Conservation (phyloP, 2,797 vertebrate species). For the Pseudochirops corinnae region DNA sequence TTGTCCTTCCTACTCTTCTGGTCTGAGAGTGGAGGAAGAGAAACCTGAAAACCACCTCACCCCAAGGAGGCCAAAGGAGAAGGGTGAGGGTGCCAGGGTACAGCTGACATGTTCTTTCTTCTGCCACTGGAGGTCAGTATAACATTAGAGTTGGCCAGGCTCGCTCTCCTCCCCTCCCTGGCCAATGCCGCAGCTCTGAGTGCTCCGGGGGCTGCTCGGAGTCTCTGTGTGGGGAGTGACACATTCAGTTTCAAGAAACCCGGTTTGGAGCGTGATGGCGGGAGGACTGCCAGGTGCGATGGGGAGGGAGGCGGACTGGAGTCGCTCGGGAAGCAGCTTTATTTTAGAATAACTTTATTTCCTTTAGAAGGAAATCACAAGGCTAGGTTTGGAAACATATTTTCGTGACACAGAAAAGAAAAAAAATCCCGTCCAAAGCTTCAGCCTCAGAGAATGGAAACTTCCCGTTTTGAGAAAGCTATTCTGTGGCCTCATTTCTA, state of each 20-base stretch:
- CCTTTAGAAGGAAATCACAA: conserved; percentile 52
- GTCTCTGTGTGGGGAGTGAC: background rate
- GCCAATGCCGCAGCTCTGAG: background rate
- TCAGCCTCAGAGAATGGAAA: background rate
- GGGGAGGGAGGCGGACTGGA: conserved; percentile 12
- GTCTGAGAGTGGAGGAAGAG: background rate
- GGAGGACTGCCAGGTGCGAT: conserved; percentile 59
- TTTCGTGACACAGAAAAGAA: conserved; percentile 31
- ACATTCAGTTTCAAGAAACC: background rate
- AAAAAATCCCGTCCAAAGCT: accelerated
- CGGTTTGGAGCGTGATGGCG: background rate
- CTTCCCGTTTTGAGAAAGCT: background rate
- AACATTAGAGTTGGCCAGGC: conserved; percentile 67
- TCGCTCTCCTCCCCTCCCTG: background rate
- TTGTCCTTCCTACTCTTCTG: background rate
- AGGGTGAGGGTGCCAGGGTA: background rate
- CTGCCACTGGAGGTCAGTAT: conserved; percentile 87
- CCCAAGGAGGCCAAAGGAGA: background rate
- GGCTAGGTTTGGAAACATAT: conserved; percentile 35
- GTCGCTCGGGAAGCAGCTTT: conserved; percentile 7
- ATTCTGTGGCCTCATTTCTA: background rate
- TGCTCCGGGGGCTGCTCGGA: background rate
- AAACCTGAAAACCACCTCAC: background rate
- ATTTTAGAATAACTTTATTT: conserved; percentile 29
- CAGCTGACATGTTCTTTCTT: conserved; percentile 36